Percentiles rank a stretch among this genome's conserved stretches.
Evolutionary conservation across 2,113 vertebrate species (phyloP).

Genomic region (Reinhardtius hippoglossoides): DNA sequence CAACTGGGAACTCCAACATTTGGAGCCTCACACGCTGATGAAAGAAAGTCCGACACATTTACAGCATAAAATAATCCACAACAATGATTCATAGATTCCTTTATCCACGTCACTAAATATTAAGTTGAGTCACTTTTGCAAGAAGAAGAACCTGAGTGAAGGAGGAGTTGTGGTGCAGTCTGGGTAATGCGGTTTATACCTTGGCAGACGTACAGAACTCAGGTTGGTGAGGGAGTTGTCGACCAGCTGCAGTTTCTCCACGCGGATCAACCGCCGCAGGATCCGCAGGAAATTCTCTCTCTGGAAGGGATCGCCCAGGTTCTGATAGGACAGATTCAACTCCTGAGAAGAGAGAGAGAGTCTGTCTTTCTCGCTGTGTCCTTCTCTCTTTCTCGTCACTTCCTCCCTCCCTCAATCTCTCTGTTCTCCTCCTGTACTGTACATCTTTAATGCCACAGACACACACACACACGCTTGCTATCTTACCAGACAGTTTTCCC

Average conservation of each 20-base stretch:
- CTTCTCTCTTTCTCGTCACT: background rate
- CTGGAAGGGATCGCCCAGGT: constrained; percentile 91
- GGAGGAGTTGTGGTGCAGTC: no score
- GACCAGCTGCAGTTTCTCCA: constrained; percentile 91
- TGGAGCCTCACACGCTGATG: background rate
- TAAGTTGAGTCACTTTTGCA: no score
- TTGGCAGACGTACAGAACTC: constrained; percentile 92
- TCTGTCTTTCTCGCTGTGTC: background rate
- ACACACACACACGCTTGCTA: background rate
- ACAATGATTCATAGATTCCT: no score
- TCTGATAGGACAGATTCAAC: constrained; percentile 95
- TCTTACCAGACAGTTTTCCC: constrained; percentile 92
- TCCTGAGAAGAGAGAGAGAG: constrained; percentile 78
- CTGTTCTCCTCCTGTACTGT: background rate
- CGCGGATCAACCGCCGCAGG: constrained; percentile 89
- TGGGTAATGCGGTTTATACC: constrained; percentile 72
- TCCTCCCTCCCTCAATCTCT: no score
- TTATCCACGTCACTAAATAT: no score
- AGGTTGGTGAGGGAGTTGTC: constrained; percentile 91
- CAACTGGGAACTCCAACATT: no score
- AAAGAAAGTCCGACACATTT: no score
- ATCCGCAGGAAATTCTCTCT: constrained; percentile 90
- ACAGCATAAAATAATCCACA: no score
- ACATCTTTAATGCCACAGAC: background rate
- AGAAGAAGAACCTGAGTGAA: no score